Conservation (phyloP, 2,113 vertebrate genomes). For the Lepidothrix coronata region DNA sequence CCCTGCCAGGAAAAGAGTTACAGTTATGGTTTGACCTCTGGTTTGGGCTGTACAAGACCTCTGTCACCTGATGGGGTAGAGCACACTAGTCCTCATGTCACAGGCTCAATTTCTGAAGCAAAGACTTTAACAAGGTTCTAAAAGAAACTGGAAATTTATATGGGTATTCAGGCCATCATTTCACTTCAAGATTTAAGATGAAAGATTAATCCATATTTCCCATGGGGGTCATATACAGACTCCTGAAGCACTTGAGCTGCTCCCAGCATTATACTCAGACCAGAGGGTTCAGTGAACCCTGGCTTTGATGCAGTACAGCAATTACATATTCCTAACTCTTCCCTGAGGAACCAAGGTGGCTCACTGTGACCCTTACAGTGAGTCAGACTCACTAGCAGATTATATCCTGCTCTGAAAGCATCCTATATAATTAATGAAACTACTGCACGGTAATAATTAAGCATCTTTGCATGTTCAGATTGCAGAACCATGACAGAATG, state of each 20-base stretch:
- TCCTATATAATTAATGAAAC: not conserved
- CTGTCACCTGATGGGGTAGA: not conserved
- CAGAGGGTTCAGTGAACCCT: not conserved
- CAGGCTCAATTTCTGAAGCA: not conserved
- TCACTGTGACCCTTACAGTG: not conserved
- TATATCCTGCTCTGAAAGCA: not conserved
- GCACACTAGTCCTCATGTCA: not conserved
- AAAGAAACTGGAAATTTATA: not conserved
- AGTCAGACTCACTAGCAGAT: not conserved
- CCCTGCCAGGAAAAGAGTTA: not conserved
- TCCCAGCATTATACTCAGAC: not conserved
- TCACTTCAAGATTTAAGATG: constrained; percentile 7
- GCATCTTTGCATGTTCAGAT: not conserved
- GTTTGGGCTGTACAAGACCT: not conserved
- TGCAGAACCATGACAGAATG: not conserved
- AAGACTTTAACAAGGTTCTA: not conserved
- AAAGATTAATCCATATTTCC: constrained; percentile 2
- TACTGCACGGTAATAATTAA: not conserved
- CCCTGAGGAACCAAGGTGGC: not conserved
- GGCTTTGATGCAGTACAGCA: not conserved
- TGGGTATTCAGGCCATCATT: not conserved
- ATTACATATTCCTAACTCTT: not conserved
- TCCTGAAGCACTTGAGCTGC: not conserved
- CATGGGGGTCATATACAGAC: not conserved
- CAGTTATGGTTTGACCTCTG: not conserved